Conservation (phyloP, 2,113 vertebrate genomes). For the Elgaria multicarinata region DNA sequence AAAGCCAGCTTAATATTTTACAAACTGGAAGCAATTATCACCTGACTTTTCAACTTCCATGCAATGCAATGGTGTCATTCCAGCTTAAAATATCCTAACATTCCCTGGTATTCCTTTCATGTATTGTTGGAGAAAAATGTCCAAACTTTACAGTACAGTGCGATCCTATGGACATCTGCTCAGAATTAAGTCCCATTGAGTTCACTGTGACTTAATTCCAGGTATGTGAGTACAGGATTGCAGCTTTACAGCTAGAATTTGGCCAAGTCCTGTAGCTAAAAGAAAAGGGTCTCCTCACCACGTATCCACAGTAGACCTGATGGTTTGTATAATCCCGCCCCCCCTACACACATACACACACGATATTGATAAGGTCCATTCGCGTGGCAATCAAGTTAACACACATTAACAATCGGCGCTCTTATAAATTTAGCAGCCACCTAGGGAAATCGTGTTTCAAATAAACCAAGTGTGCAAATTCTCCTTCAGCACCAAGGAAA, state of each 20-base stretch:
- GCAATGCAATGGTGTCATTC: too few species aligned
- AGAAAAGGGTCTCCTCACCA: not conserved
- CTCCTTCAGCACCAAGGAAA: not conserved
- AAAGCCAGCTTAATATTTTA: not conserved
- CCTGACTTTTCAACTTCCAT: too few species aligned
- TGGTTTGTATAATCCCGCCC: not conserved
- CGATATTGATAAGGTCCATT: not conserved
- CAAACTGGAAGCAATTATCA: not conserved
- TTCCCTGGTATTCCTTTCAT: not conserved
- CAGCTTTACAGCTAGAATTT: not conserved
- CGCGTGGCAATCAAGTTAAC: not conserved
- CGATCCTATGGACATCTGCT: too few species aligned
- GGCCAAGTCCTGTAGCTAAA: not conserved
- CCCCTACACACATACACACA: not conserved
- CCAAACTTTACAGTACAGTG: too few species aligned
- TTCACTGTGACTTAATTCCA: too few species aligned
- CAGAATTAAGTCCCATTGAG: too few species aligned
- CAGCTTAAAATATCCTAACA: not conserved
- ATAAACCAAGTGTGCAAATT: not conserved
- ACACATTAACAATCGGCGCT: not conserved
- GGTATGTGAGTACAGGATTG: too few species aligned
- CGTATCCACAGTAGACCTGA: not conserved
- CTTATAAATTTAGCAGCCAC: not conserved
- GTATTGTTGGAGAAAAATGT: not conserved
- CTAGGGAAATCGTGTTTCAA: not conserved